Evolutionary conservation across 2,797 vertebrate genomes (phyloP).

Genomic region (Hafferia zeledoni): DNA sequence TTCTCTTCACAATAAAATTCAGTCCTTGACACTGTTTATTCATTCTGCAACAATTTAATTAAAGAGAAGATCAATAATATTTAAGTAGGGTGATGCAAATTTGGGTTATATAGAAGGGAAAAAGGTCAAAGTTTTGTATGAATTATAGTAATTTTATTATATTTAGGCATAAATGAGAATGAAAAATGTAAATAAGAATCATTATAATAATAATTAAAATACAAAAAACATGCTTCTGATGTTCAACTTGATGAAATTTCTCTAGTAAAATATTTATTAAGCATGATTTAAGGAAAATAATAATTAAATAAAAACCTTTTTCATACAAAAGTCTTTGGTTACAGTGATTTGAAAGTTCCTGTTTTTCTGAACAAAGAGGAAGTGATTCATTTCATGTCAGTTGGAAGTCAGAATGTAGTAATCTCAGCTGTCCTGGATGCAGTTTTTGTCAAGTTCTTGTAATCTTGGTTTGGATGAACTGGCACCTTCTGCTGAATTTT

Average conservation of each 20-base stretch:
- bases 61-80: neutral
- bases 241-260: neutral
- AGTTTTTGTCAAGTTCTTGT: neutral
- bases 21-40: neutral
- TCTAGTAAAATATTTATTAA: neutral
- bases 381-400: neutral
- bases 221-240: neutral
- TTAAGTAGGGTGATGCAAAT: neutral
- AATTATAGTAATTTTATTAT: conserved; percentile 5
- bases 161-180: neutral
- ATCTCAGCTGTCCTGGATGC: neutral
- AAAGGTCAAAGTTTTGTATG: neutral
- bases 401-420: neutral
- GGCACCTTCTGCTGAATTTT: neutral
- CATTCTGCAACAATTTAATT: conserved; percentile 1
- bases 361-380: neutral
- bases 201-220: neutral
- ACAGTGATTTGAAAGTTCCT: neutral
- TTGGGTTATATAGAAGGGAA: neutral
- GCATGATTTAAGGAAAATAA: neutral
- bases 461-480: neutral
- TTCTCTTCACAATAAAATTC: neutral
- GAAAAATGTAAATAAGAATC: neutral
- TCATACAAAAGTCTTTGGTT: neutral
- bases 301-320: neutral